phyloP scores from a whole-genome alignment of 2,888 invertebrate species.

The Abscondita cerata region DNA sequence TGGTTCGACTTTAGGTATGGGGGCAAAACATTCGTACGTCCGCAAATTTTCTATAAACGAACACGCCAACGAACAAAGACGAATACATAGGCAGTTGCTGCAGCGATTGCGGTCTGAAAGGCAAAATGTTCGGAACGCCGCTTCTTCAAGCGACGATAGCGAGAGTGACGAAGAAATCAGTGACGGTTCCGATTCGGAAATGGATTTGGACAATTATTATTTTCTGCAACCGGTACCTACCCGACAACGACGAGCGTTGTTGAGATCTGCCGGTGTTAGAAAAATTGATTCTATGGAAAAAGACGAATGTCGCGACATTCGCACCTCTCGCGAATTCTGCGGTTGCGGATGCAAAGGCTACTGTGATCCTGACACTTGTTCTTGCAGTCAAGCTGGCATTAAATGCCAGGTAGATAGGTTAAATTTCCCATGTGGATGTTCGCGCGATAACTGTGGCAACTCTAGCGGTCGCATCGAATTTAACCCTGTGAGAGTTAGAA shows the following conservation, averaged over 20 bases:
- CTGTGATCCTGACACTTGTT: slow-evolving; percentile 95
- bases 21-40: slow-evolving; percentile 72
- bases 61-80: slow-evolving; percentile 87
- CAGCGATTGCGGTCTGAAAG: slow-evolving; percentile 75
- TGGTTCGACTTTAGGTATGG: slow-evolving; percentile 94
- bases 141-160: slow-evolving; percentile 59
- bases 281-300: slow-evolving; percentile 94
- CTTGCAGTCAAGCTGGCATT: slow-evolving; percentile 93
- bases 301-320: slow-evolving; percentile 91
- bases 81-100: slow-evolving; percentile 83
- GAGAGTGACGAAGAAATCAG: slow-evolving; percentile 83
- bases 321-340: slow-evolving; percentile 91
- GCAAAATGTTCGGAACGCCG: slow-evolving; percentile 58
- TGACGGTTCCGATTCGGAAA: slow-evolving; percentile 81
- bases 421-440: slow-evolving; percentile 97
- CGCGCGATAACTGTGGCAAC: slow-evolving; percentile 92
- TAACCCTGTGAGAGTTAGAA: slow-evolving; percentile 92
- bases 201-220: slow-evolving; percentile 89
- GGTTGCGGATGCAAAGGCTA: slow-evolving; percentile 92
- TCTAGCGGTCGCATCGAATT: slow-evolving; percentile 94
- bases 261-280: slow-evolving; percentile 91
- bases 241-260: slow-evolving; percentile 83
- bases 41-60: slow-evolving; percentile 84
- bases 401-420: slow-evolving; percentile 97
- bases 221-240: slow-evolving; percentile 93